A percentile compares a stretch with the other conserved stretches of the same genome.
These are phyloP conservation scores for Salvelinus sp. DNA, from an alignment of 2,113 vertebrate species.

Conservation along the genomic window DNA sequence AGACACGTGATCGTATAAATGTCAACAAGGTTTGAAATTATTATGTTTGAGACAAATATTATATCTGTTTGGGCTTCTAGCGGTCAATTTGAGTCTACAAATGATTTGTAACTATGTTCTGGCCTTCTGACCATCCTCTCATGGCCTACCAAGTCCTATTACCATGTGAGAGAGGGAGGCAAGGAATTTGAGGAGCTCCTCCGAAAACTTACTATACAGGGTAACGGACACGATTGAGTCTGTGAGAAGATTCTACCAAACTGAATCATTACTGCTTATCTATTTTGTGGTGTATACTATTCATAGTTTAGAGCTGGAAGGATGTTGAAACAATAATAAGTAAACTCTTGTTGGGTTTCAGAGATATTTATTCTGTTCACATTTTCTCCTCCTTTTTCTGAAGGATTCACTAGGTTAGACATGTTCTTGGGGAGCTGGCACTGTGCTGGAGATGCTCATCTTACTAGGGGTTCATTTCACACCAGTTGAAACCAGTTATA, in stretches of 20 bases:
- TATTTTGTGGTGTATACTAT: neutral
- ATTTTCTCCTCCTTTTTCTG: neutral
- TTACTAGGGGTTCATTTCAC: neutral
- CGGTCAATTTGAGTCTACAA: too few relatives aligned
- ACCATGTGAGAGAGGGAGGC: neutral
- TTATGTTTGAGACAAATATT: too few relatives aligned
- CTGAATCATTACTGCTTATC: neutral
- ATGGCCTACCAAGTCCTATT: slow-evolving; percentile 7
- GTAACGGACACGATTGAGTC: neutral
- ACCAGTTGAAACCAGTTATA: slow-evolving; percentile 2
- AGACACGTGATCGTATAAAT: slow-evolving; percentile 40
- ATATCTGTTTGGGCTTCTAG: too few relatives aligned
- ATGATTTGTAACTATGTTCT: too few relatives aligned
- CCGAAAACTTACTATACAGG: neutral
- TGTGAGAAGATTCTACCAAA: neutral
- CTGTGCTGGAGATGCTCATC: neutral
- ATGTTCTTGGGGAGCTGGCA: neutral
- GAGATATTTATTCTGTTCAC: neutral
- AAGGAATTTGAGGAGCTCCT: neutral
- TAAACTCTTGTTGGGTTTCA: neutral
- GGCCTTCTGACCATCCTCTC: neutral
- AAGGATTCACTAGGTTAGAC: neutral
- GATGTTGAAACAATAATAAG: neutral
- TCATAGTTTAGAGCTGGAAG: neutral
- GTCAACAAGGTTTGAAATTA: slow-evolving; percentile 44